Conservation (phyloP, 2,113 vertebrate genomes). For the Antigone vipio region DNA sequence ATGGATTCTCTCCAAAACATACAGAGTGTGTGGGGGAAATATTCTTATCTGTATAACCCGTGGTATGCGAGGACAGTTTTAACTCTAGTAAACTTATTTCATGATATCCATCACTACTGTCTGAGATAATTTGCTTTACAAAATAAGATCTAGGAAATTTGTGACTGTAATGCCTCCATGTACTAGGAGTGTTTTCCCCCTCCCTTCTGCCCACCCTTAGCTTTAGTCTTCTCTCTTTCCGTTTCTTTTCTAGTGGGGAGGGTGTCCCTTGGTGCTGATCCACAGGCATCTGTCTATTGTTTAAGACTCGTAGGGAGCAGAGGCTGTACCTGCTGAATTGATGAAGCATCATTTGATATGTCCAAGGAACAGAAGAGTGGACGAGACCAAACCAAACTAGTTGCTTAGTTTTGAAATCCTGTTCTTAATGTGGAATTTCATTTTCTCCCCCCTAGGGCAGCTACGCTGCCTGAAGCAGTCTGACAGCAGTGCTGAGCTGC, state of each 20-base stretch:
- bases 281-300: not conserved
- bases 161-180: not conserved
- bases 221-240: not conserved
- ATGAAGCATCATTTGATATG: not conserved
- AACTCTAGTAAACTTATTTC: not conserved
- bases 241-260: not conserved
- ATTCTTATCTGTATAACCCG: not conserved
- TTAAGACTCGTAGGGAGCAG: not conserved
- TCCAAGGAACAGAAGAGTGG: not conserved
- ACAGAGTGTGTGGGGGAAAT: accelerated
- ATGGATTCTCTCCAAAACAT: not conserved
- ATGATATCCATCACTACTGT: not conserved
- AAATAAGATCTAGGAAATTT: not conserved
- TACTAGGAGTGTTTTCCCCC: not conserved
- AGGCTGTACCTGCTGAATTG: not conserved
- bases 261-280: not conserved
- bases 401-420: not conserved
- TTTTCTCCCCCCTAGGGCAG: not conserved
- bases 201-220: not conserved
- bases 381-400: not conserved
- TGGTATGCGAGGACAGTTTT: not conserved
- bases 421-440: not conserved
- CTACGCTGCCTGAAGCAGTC: not conserved
- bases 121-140: not conserved
- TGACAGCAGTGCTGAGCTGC: not conserved